Evolutionary conservation across 2,797 vertebrate species (phyloP).

Genomic region (Trachurus trachurus): DNA sequence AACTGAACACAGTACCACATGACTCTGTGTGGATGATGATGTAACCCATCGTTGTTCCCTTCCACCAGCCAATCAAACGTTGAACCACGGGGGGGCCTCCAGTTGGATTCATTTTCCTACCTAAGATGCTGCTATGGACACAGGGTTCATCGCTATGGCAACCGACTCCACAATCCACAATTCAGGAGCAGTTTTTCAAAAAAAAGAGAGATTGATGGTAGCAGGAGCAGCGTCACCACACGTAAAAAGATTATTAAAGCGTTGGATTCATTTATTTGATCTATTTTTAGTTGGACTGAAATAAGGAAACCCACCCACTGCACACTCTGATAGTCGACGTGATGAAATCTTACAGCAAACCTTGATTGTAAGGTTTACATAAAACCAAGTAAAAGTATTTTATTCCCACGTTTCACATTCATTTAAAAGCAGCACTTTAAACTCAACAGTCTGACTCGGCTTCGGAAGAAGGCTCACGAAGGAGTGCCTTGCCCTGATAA

Average conservation of each 20-base stretch:
- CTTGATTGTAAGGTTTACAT: not conserved
- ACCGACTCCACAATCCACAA: constrained; percentile 4
- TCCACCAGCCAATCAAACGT: not conserved
- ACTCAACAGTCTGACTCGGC: constrained; percentile 1
- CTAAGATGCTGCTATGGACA: not conserved
- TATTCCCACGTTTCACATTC: not conserved
- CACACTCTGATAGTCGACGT: not conserved
- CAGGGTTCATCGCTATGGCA: constrained; percentile 23
- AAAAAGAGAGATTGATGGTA: not conserved
- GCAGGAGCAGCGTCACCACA: not conserved
- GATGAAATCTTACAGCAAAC: not conserved
- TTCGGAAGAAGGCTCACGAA: not conserved
- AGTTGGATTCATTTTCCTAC: not conserved
- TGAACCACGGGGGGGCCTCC: not conserved
- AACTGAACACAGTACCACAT: constrained; percentile 4
- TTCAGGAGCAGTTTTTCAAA: not conserved
- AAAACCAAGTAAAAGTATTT: not conserved
- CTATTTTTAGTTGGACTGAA: not conserved
- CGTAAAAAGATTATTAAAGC: not conserved
- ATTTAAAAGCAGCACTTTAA: constrained; percentile 2
- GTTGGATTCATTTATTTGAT: not conserved
- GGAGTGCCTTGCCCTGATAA: constrained; percentile 19
- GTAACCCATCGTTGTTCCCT: not conserved
- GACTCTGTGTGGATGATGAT: constrained; percentile 27
- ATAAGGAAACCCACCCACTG: too few relatives aligned